phyloP scores from a whole-genome alignment of 1,140 invertebrate species.

The Thalassaphorura encarpata region DNA sequence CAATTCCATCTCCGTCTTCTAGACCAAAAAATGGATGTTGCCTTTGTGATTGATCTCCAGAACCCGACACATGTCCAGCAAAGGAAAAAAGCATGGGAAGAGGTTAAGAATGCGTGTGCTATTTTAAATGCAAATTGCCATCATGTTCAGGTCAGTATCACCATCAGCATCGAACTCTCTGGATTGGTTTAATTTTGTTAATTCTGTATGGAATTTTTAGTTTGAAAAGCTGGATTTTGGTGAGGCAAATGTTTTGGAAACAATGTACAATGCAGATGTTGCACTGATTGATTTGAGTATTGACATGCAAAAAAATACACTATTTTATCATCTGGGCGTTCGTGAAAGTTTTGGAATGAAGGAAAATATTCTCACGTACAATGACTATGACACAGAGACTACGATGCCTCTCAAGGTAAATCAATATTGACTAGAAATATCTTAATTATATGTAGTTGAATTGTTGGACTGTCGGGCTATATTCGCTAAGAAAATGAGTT shows the following conservation, averaged over 20 bases:
- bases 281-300: conserved; percentile 91
- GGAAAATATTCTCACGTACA: conserved; percentile 88
- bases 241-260: conserved; percentile 70
- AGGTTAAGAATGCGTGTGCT: conserved; percentile 67
- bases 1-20: conserved; percentile 17
- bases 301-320: conserved; percentile 69
- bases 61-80: conserved; percentile 57
- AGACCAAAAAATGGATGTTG: conserved; percentile 76
- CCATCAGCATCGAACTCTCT: neutral
- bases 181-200: neutral
- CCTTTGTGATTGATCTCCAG: conserved; percentile 70
- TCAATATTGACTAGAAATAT: neutral
- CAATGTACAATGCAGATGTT: conserved; percentile 95
- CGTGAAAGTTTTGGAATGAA: conserved; percentile 98
- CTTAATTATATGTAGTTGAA: too few species aligned
- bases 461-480: too few species aligned
- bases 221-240: conserved; percentile 80
- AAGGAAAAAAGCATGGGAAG: conserved; percentile 68
- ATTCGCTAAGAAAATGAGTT: neutral
- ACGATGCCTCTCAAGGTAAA: conserved; percentile 72
- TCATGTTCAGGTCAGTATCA: conserved; percentile 59
- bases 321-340: conserved; percentile 95
- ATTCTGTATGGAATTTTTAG: conserved; percentile 42
- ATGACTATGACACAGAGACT: conserved; percentile 77
- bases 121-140: conserved; percentile 67